Evolutionary conservation across 2,888 invertebrate species (phyloP), one percentile per base, ranked within the genome.

Genomic region (Caenorhabditis sp.): DNA sequence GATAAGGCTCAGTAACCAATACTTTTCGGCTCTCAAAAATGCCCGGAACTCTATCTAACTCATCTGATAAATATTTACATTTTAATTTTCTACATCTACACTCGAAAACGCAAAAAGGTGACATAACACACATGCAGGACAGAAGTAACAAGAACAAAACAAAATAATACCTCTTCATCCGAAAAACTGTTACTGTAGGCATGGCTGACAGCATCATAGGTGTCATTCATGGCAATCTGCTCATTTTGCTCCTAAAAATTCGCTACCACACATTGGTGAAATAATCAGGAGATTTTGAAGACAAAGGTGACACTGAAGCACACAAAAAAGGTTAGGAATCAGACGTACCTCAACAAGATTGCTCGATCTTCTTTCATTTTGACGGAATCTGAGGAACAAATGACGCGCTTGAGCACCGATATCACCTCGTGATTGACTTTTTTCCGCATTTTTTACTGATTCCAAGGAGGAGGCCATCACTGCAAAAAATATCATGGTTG

Each of bases 111-210:
- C 8, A 10, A 14, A 17, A 27, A 8, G 5, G 5, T 58, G 10
- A 37, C 3, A 26, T 14, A 3, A 31, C 21, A 5, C 5, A 31
- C 31, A 21, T 58, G 31, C 31, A 27, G n/a, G n/a, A n/a, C n/a
- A n/a, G n/a, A n/a, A n/a, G n/a, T n/a, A n/a, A n/a, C n/a, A n/a
- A n/a, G n/a, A n/a, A n/a, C n/a, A n/a, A 17, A 6, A 21, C 57
- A 31, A 53, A 21, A 1, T 19, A 17, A 36, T 68, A 66, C 69
- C 65, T 79, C 78, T 64, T 79, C 78, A 58, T 79, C 78, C 51
- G 78, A 79, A 61, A 76, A 79, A 65, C 74, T 76, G 71, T 76
- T 79, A 76, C 78, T 79, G 78, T 79, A 79, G 58, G 76, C 74
- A 61, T 76, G 73, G 62, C 76, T 76, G 69, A 63, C 71, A 59